A percentile compares a stretch with the other conserved stretches of the same genome.
These are phyloP conservation scores for Scolanthus callimorphus DNA, from an alignment of 92 coral and sea anemone genomes.

Conservation along the genomic window DNA sequence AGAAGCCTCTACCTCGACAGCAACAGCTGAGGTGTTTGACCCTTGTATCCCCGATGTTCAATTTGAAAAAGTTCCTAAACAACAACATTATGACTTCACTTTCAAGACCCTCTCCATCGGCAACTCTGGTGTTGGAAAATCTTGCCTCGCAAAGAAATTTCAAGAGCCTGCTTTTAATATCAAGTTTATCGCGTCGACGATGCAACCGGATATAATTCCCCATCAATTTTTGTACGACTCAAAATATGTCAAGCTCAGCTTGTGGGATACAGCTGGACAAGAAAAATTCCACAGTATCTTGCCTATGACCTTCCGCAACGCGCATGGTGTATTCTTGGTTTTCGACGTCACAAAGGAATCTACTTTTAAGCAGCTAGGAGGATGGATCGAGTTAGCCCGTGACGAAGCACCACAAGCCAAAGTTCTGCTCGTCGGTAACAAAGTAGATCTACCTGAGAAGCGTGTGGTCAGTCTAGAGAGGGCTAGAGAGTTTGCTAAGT, in stretches of 20 bases:
- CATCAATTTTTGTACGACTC: constrained; percentile 57
- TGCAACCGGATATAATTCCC: constrained; percentile 44
- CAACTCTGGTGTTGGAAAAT: constrained; percentile 71
- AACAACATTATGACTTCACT: constrained; percentile 45
- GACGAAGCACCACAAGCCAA: constrained; percentile 19
- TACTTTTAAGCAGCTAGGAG: constrained; percentile 39
- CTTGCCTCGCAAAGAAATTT: constrained; percentile 61
- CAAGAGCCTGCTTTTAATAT: constrained; percentile 51
- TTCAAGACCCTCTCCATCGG: constrained; percentile 72
- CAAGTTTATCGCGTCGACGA: constrained; percentile 27
- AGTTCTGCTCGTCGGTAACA: constrained; percentile 68
- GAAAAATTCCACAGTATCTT: constrained; percentile 56
- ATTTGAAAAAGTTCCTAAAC: constrained; percentile 37
- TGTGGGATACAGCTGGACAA: constrained; percentile 79
- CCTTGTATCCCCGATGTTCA: neutral
- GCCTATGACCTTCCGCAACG: constrained; percentile 61
- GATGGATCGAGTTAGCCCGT: constrained; percentile 52
- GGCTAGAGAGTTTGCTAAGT: constrained; percentile 41
- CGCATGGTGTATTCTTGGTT: constrained; percentile 71
- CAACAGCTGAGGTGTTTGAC: too few species aligned
- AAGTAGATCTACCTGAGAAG: constrained; percentile 33
- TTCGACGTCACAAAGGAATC: constrained; percentile 50
- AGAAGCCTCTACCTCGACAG: neutral
- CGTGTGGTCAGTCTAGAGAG: constrained; percentile 28
- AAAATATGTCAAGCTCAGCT: constrained; percentile 37